Evolutionary conservation across 2,888 invertebrate genomes (phyloP), one percentile per base, ranked within the genome.

Genomic region (Drosophila heteroneura): DNA sequence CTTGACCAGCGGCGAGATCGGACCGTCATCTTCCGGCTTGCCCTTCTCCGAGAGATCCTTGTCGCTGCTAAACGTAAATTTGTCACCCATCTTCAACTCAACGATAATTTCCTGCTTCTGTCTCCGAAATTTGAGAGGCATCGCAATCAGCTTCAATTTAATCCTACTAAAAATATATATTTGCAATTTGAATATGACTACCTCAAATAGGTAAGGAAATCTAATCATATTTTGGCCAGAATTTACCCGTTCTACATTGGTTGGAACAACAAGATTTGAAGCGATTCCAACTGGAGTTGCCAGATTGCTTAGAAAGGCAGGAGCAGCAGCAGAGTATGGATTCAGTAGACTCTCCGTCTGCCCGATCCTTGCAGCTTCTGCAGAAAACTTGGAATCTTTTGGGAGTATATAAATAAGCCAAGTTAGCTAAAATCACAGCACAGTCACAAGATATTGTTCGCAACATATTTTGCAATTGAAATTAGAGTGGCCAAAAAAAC

Each of bases 21-120:
- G 95, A 12, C 99, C 99, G 92, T 99, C 99, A 91, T 99, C 97
- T 68, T 97, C 98, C 6, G 95, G 94, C 92, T 96, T 95, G 61
- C 98, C 97, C 83, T 96, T 96, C 91, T 98, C 97, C 71, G 94
- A 94, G 92, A 95, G 96, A 0, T 95, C 94, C 47, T 96, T 95
- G 92, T 98, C 97, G 0, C 97, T 98, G 0, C 97, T 96, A 58
- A 99, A 92, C 83, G 96, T 96, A 85, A 99, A 96, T 32, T 94
- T 95, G 3, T 96, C 96, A 22, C 97, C 98, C 83, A 96, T 96
- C 88, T 96, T 96, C 76, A 99, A 94, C 90, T 97, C 97, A 0
- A 99, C 95, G 94, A 16, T 37, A 12, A 12, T 33, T 33, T 12
- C 4, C 33, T 33, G 33, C 33, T 0, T 4, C 10, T 10, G 10